These are phyloP conservation scores for Tipula helvola DNA, from an alignment of 2,888 invertebrate species.

Conservation along the genomic window DNA sequence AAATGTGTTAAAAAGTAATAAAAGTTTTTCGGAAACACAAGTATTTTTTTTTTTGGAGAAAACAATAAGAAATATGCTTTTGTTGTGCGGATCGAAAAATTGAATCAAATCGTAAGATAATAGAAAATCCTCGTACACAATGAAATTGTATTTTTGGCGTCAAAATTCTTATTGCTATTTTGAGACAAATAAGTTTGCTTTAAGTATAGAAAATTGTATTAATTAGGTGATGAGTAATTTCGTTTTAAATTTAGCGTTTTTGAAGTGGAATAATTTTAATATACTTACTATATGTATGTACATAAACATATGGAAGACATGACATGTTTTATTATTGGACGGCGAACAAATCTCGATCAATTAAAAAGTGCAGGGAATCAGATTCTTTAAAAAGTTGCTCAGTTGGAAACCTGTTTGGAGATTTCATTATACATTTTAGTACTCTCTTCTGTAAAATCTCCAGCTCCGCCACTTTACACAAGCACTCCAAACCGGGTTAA, in stretches of 20 bases:
- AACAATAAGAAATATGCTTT: neutral
- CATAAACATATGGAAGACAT: neutral
- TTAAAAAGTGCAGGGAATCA: no score
- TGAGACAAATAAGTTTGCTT: neutral
- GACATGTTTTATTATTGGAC: no score
- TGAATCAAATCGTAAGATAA: neutral
- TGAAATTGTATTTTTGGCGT: neutral
- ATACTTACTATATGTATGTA: no score
- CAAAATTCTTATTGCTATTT: neutral
- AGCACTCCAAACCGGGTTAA: no score
- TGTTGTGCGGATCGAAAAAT: neutral
- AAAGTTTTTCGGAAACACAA: neutral
- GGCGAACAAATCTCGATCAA: no score
- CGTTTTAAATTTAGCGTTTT: neutral
- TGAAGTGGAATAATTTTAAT: neutral
- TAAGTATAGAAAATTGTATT: neutral
- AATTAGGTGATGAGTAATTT: neutral
- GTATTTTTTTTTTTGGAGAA: neutral
- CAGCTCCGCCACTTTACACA: no score
- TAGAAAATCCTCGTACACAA: neutral
- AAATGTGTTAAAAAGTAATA: constrained; percentile 4
- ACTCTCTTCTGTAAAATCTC: no score
- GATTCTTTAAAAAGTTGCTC: no score
- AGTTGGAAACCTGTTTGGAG: no score
- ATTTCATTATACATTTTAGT: no score